Conservation (phyloP, 53 echinoderm and acorn worm genomes). For the Holothuria scabra region DNA sequence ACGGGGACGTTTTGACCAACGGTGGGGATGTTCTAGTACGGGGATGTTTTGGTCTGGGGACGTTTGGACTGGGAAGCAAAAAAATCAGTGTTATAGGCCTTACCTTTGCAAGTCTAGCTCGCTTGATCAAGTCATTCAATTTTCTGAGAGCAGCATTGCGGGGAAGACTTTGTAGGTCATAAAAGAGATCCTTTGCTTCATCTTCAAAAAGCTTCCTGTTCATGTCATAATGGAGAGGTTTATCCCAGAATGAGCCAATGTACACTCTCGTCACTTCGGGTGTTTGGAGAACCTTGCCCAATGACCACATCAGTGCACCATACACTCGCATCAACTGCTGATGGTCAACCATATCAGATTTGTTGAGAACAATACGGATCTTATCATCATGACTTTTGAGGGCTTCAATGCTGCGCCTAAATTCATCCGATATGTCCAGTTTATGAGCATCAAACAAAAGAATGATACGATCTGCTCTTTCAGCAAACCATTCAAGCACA, state of each 20-base stretch:
- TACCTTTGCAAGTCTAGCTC: constrained; percentile 94
- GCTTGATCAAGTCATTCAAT: constrained; percentile 95
- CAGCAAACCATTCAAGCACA: constrained; percentile 96
- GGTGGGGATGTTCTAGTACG: too few species aligned
- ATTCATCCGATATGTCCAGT: constrained; percentile 95
- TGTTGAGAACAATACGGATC: constrained; percentile 96
- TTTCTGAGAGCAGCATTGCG: constrained; percentile 95
- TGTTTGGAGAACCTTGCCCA: constrained; percentile 85
- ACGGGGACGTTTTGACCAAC: too few species aligned
- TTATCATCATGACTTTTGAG: constrained; percentile 90
- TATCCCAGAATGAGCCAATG: constrained; percentile 99
- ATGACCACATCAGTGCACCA: constrained; percentile 97
- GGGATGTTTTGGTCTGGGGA: too few species aligned
- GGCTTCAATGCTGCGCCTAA: constrained; percentile 82
- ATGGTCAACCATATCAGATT: constrained; percentile 95
- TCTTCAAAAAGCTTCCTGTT: constrained; percentile 91
- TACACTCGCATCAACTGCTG: constrained; percentile 99
- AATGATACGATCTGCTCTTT: constrained; percentile 91
- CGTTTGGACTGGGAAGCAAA: too few species aligned
- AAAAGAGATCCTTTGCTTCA: constrained; percentile 87
- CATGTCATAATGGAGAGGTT: constrained; percentile 76
- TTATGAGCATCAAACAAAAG: constrained; percentile 97
- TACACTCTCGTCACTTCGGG: constrained; percentile 94
- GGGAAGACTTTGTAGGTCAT: constrained; percentile 89
- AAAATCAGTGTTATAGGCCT: too few species aligned